Percentiles rank a stretch among this genome's conserved stretches.
phyloP scores from a whole-genome alignment of 2,888 invertebrate species.

The Mayetiola destructor region DNA sequence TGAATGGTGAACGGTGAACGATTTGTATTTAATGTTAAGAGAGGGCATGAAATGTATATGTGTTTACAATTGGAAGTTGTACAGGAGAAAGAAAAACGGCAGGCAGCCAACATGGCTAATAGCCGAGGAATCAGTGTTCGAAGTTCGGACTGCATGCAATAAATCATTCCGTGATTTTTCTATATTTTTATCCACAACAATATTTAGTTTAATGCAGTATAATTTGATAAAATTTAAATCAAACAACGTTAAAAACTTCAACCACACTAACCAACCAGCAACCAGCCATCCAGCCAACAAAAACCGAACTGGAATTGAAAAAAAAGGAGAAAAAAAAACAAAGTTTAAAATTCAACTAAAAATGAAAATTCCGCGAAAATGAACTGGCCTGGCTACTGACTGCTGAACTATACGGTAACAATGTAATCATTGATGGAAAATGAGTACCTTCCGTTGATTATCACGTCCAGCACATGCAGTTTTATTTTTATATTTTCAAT shows the following conservation, averaged over 20 bases:
- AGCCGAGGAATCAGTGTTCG: slow-evolving; percentile 1
- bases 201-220: background rate
- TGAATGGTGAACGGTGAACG: too few relatives aligned
- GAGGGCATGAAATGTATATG: background rate
- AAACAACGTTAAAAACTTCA: background rate
- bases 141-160: slow-evolving; percentile 1
- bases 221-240: background rate
- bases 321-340: background rate
- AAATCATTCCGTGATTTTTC: background rate
- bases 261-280: background rate
- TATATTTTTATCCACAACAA: background rate
- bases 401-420: too few relatives aligned
- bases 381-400: background rate
- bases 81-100: background rate
- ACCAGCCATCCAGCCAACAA: background rate
- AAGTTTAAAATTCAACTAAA: background rate
- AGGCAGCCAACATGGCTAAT: too few relatives aligned
- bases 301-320: too few relatives aligned
- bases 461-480: too few relatives aligned
- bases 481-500: too few relatives aligned
- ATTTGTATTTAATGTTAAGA: too few relatives aligned
- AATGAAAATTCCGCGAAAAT: background rate
- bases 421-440: background rate
- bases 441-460: too few relatives aligned
- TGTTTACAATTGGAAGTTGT: too few relatives aligned